Evolutionary conservation across 2,113 vertebrate species (phyloP), one percentile per base, ranked within the genome.

Genomic region (Proterorhinus semilunaris): DNA sequence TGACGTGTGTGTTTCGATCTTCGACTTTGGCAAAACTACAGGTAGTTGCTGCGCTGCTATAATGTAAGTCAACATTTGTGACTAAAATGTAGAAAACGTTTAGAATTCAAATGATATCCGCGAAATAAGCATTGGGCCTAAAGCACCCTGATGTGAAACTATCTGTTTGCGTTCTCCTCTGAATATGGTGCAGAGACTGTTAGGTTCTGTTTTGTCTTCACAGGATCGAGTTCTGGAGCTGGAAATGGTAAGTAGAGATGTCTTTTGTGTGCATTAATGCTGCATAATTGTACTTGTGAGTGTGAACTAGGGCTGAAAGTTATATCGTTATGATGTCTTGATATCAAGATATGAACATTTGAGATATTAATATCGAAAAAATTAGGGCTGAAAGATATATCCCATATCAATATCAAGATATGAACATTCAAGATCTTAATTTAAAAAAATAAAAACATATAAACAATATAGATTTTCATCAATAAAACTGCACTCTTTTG

Each of bases 141-240:
- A 17, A 57, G 10, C 9, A 36, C 10, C 8, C 10, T 55, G 2
- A 55, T 27, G 17, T 17, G n/a, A 11, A 6, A 5, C 4, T 5
- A 5, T 44, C 12, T 43, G 27, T 45, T 45, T 61, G 51, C 11
- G 1, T 53, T 6, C 51, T 50, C 10, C 68, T 13, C 49, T 21
- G 9, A 51, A 8, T 17, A 15, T 58, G 21, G 52, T 65, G 10
- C 74, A 21, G 77, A 21, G 77, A 52, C 47, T 21, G 21, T 4
- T 17, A 72, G 17, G 55, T 43, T 76, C 42, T 84, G 11, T 90
- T 10, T 63, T 86, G 16, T 86, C 17, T 78, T 80, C 17, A 5
- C 76, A 93, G 91, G 90, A 91, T 54, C 83, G 86, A 27, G 76
- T 92, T 1, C 62, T 90, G 84, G 91, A 92, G 76, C 78, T 93